Evolutionary conservation across 2,888 invertebrate genomes (phyloP), one percentile per base, ranked within the genome.

Genomic region (Omphaloscelis lunosa): DNA sequence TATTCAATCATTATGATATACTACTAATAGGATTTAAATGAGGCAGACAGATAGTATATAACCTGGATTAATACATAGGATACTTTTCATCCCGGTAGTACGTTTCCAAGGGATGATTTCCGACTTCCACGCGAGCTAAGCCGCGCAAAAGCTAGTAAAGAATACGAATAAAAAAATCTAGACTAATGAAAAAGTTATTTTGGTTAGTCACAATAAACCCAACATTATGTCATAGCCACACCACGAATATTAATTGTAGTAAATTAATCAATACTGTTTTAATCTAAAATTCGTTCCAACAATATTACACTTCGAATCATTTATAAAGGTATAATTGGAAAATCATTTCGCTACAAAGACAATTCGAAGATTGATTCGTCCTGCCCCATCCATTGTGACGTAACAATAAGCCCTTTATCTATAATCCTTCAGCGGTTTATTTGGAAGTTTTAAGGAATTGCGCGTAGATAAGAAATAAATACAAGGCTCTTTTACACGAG

Each of bases 371-470:
- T 88, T 87, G 88, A 89, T 89, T 83, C 74, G 70, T 73, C 75
- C 77, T 81, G 83, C 75, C 72, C 68, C 78, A 85, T 83, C 77
- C 83, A 84, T 83, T 75, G 82, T 88, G 75, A 73, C 65, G 53
- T 73, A 75, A 84, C 86, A 86, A 85, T 84, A 78, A 80, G 59
- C 71, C 72, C 74, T 85, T 83, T 83, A 84, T 82, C 82, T 68
- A 62, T 86, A 89, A 90, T 89, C 88, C 87, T 87, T 87, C 78
- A 77, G 79, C 75, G 80, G 79, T 85, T 83, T 79, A 86, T 87
- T 86, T 79, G 62, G 61, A 82, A 82, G 87, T 89, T 85, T 86
- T 82, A 85, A 83, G 87, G 80, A 86, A 87, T 86, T 75, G 73
- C 85, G 84, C 82, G 58, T 77, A 88, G 84, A 85, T 85, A 84